Evolutionary conservation across 1,140 invertebrate species (phyloP), one percentile per base, ranked within the genome.

Genomic region (Tribolium castaneum): DNA sequence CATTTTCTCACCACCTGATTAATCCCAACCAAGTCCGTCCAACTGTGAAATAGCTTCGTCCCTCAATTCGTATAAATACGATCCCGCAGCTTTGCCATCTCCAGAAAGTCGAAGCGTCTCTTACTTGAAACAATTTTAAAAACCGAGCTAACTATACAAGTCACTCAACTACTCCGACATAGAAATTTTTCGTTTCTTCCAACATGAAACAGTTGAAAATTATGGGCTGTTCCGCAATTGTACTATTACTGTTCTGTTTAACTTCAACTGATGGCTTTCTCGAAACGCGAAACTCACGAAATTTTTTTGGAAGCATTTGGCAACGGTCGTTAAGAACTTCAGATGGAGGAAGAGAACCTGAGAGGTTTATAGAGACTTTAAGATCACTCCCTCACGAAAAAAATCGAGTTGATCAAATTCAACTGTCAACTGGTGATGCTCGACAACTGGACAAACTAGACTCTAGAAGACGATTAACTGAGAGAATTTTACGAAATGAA

Each of bases 231-330:
- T 73, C 71, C 12, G 71, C 49, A 10, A 14, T 73, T 7, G 6
- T 73, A 49, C 25, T 52, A 52, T 73, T 72, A 9, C 19, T 73
- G 10, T 73, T 73, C 6, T 54, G 71, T 73, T 73, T 52, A 73
- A 30, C 52, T 35, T 73, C 71, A 10, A 54, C 49, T 49, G 30
- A 73, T 25, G 71, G 52, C 71, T 73, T 73, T 73, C 71, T 73
- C 71, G 59, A 66, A 66, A 22, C 59, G 10, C 34, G n/a, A 45
- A 72, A 70, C 66, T n/a, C 13, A 6, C 70, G 49, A 54, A 73
- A 73, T 73, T 73, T 73, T 73, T 73, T 73, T 73, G 71, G 71
- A 73, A 73, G 14, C 71, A 73, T 16, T 52, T 73, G 45, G 71
- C 45, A 51, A 73, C 52, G 19, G 0, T 52, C 71, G 39, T 52